Conservation (phyloP, 53 echinoderm and acorn worm genomes). For the Zoroaster sp. region DNA sequence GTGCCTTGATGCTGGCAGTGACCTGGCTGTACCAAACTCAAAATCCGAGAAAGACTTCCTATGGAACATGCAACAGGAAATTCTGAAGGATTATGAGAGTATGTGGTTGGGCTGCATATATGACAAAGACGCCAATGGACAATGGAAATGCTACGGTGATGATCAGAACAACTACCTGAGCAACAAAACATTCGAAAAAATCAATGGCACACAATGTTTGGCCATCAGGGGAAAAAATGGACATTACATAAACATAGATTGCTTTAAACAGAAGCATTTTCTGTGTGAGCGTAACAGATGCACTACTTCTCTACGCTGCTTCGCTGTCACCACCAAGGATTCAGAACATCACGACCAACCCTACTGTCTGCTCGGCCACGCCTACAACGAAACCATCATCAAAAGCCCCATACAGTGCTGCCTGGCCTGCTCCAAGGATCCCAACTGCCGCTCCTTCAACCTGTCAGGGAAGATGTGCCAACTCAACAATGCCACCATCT, state of each 20-base stretch:
- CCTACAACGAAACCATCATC: neutral
- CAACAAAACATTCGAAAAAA: neutral
- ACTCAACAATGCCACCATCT: slow-evolving; percentile 32
- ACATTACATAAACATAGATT: neutral
- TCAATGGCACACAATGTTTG: neutral
- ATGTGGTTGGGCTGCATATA: slow-evolving; percentile 18
- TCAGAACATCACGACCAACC: neutral
- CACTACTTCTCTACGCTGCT: neutral
- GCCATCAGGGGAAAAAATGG: neutral
- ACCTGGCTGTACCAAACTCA: neutral
- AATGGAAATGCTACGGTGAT: neutral
- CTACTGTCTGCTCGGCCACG: slow-evolving; percentile 8
- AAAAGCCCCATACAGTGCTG: slow-evolving; percentile 36
- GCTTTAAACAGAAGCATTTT: neutral
- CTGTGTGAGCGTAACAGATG: neutral
- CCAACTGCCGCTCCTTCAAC: slow-evolving; percentile 29
- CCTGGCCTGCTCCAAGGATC: slow-evolving; percentile 18
- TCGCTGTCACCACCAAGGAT: neutral
- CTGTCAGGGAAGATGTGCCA: slow-evolving; percentile 19
- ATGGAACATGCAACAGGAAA: neutral
- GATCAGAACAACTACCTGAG: neutral
- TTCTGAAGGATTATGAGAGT: neutral
- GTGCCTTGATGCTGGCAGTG: neutral
- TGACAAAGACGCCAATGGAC: neutral
- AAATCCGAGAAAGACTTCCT: neutral